Conservation (phyloP, 2,113 vertebrate genomes). For the Jacana jacana region DNA sequence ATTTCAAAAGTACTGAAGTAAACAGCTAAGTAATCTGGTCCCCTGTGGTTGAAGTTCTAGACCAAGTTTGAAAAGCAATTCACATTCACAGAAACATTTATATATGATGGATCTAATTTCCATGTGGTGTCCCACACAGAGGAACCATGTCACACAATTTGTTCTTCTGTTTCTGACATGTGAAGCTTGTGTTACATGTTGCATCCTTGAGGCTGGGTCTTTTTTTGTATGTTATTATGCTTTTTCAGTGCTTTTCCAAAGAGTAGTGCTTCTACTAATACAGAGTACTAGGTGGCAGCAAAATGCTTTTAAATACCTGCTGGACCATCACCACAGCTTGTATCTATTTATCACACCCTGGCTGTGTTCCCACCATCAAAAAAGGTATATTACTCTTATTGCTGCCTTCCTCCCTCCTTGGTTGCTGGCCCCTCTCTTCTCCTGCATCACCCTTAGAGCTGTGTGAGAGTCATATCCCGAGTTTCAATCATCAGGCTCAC, state of each 20-base stretch:
- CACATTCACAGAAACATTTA: background rate
- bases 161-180: background rate
- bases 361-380: background rate
- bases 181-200: background rate
- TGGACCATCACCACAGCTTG: background rate
- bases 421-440: background rate
- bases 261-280: background rate
- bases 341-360: background rate
- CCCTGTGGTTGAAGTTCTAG: background rate
- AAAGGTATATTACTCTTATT: background rate
- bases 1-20: background rate
- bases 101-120: background rate
- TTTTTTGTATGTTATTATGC: background rate
- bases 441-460: background rate
- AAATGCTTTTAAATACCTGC: slow-evolving; percentile 34
- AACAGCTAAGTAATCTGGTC: background rate
- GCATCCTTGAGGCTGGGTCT: background rate
- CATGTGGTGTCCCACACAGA: background rate
- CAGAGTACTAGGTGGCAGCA: slow-evolving; percentile 48
- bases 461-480: background rate
- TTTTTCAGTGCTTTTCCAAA: background rate
- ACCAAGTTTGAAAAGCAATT: background rate
- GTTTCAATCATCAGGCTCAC: background rate
- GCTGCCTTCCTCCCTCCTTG: background rate
- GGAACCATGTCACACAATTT: background rate